Evolutionary conservation across 92 coral and sea anemone genomes (phyloP).

Genomic region (Zoanthus solanderi): DNA sequence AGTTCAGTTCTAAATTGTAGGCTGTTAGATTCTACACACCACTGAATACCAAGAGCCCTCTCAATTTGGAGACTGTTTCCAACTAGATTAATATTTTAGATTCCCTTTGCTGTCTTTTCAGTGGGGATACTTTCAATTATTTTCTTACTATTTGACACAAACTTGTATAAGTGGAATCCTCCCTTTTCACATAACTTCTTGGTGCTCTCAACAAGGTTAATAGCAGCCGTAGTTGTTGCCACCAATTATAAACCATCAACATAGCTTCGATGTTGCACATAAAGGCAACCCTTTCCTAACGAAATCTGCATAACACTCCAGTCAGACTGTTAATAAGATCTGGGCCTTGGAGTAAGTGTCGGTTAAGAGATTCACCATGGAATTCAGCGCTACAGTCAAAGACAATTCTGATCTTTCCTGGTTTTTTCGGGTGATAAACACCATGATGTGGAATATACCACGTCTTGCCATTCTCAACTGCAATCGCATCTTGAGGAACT

Average conservation of each 20-base stretch:
- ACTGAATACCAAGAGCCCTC: slow-evolving; percentile 24
- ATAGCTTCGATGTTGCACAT: slow-evolving; percentile 35
- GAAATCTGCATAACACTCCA: slow-evolving; percentile 59
- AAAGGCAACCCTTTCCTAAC: slow-evolving; percentile 31
- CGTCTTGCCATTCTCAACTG: slow-evolving; percentile 16
- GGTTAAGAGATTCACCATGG: slow-evolving; percentile 48
- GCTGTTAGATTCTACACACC: slow-evolving; percentile 40
- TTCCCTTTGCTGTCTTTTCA: slow-evolving; percentile 39
- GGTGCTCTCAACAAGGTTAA: not conserved
- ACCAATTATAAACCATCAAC: slow-evolving; percentile 8
- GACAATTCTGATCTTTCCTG: slow-evolving; percentile 55
- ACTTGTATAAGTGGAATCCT: not conserved
- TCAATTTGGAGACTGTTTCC: slow-evolving; percentile 11
- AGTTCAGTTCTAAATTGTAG: slow-evolving; percentile 17
- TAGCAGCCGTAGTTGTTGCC: not conserved
- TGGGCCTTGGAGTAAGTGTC: slow-evolving; percentile 47
- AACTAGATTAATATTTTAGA: not conserved
- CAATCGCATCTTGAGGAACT: slow-evolving; percentile 43
- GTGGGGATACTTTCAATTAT: slow-evolving; percentile 34
- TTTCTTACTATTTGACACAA: slow-evolving; percentile 38
- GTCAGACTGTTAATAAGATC: slow-evolving; percentile 49
- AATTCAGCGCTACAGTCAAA: slow-evolving; percentile 52
- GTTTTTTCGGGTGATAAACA: slow-evolving; percentile 59
- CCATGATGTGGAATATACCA: slow-evolving; percentile 72
- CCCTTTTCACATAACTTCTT: not conserved